These are phyloP conservation scores for Drosophila antonietae DNA, from an alignment of 2,888 invertebrate species.

Conservation along the genomic window DNA sequence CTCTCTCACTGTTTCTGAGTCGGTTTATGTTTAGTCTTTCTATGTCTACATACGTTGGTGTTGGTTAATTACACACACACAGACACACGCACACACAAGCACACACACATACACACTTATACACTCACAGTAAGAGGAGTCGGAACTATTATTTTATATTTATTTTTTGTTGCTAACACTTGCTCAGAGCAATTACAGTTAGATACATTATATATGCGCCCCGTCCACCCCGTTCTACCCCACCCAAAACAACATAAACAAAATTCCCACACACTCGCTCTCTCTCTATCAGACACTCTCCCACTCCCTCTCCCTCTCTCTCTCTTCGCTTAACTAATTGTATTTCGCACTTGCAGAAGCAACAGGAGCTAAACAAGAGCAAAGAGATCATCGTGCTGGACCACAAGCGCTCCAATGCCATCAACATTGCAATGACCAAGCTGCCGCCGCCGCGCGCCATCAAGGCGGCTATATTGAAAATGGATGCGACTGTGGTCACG, in stretches of 20 bases:
- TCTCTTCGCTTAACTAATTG: slow-evolving; percentile 11
- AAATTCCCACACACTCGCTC: slow-evolving; percentile 9
- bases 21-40: slow-evolving; percentile 32
- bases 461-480: slow-evolving; percentile 99
- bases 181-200: slow-evolving; percentile 6
- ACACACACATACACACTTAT: neutral
- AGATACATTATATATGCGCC: slow-evolving; percentile 22
- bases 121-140: neutral
- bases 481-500: slow-evolving; percentile 99
- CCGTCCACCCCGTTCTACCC: slow-evolving; percentile 2
- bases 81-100: slow-evolving; percentile 19
- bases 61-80: slow-evolving; percentile 52
- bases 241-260: slow-evolving; percentile 14
- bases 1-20: slow-evolving; percentile 18
- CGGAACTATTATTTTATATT: neutral
- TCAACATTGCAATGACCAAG: slow-evolving; percentile 99
- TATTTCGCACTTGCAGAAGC: slow-evolving; percentile 87
- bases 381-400: slow-evolving; percentile 97
- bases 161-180: slow-evolving; percentile 17
- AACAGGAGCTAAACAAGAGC: slow-evolving; percentile 93
- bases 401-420: slow-evolving; percentile 98
- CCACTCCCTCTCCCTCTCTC: neutral
- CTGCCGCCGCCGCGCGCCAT: slow-evolving; percentile 98
- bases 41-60: slow-evolving; percentile 58
- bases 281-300: neutral